phyloP scores from a whole-genome alignment of 2,113 vertebrate genomes.

The Meriones unguiculatus region DNA sequence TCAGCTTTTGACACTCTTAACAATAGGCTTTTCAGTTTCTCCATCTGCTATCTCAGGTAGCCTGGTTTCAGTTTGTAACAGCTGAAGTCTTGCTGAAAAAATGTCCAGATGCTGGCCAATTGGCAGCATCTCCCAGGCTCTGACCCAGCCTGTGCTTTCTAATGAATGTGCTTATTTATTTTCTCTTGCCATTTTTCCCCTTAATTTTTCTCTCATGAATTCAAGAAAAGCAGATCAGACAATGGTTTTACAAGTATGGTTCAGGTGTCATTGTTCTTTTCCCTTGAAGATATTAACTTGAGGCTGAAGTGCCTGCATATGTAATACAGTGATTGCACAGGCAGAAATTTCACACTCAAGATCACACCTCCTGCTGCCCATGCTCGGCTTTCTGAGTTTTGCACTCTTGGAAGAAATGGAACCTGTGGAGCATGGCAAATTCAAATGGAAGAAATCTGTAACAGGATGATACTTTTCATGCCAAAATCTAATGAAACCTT shows the following conservation, averaged over 20 bases:
- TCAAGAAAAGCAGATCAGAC: slow-evolving; percentile 43
- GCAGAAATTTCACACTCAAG: slow-evolving; percentile 26
- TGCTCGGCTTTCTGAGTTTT: slow-evolving; percentile 46
- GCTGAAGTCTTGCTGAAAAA: slow-evolving; percentile 53
- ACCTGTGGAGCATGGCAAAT: slow-evolving; percentile 40
- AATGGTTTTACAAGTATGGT: background rate
- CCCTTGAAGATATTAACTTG: slow-evolving; percentile 1
- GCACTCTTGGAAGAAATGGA: slow-evolving; percentile 45
- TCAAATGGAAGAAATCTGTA: slow-evolving; percentile 44
- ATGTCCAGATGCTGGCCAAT: background rate
- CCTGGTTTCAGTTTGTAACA: slow-evolving; percentile 44
- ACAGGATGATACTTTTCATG: background rate
- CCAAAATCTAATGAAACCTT: slow-evolving; percentile 29
- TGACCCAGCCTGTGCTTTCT: slow-evolving; percentile 41
- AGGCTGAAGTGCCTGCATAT: background rate
- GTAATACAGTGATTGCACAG: slow-evolving; percentile 1
- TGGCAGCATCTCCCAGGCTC: slow-evolving; percentile 33
- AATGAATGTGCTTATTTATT: slow-evolving; percentile 5
- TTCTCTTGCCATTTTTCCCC: background rate
- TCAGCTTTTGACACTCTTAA: slow-evolving; percentile 31
- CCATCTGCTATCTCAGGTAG: slow-evolving; percentile 52
- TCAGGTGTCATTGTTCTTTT: slow-evolving; percentile 31
- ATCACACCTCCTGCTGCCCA: slow-evolving; percentile 6
- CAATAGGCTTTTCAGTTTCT: slow-evolving; percentile 39
- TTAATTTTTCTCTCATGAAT: background rate